Conservation (phyloP, 2,888 invertebrate species). For the Mycalesis mineus region DNA sequence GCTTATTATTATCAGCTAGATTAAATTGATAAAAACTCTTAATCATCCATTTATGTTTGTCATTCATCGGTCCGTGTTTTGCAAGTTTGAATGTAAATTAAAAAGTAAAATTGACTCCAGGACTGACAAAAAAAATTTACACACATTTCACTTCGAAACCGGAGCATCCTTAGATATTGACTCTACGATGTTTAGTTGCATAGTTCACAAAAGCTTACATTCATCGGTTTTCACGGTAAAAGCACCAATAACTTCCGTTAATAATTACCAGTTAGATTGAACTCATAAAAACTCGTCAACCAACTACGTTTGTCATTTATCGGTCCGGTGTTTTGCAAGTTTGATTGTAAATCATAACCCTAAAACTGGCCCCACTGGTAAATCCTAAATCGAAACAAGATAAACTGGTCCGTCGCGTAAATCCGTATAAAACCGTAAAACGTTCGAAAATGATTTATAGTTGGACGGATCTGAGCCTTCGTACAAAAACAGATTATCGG, state of each 20-base stretch:
- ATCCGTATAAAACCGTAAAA: constrained; percentile 68
- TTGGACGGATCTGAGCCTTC: constrained; percentile 59
- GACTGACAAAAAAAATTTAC: no score
- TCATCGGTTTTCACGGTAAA: no score
- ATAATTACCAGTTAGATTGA: neutral
- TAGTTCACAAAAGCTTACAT: no score
- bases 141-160: no score
- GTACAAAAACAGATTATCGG: constrained; percentile 70
- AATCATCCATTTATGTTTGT: no score
- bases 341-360: constrained; percentile 7
- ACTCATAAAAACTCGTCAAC: neutral
- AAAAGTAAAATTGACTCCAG: no score
- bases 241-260: neutral
- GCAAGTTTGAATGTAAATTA: no score
- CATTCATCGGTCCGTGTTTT: no score
- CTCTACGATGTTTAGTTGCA: no score
- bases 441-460: constrained; percentile 72
- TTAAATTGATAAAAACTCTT: no score
- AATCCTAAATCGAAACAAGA: constrained; percentile 61
- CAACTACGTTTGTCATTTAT: neutral
- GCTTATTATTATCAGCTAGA: no score
- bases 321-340: constrained; percentile 1
- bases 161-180: no score
- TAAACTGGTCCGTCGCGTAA: constrained; percentile 56
- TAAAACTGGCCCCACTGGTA: constrained; percentile 28